phyloP scores from a whole-genome alignment of 2,888 invertebrate species.

The Odontocolon sp. region DNA sequence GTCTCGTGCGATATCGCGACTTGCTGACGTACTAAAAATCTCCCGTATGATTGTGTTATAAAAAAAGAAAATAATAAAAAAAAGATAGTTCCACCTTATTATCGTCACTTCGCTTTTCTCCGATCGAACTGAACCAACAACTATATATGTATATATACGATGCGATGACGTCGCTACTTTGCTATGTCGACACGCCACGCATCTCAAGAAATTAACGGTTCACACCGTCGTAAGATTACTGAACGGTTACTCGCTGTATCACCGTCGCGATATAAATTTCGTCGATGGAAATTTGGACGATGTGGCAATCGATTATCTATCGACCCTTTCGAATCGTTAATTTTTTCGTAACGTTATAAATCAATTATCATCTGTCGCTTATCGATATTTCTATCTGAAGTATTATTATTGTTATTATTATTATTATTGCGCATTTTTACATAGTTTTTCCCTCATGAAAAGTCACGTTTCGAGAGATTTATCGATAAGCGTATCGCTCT shows the following conservation, averaged over 20 bases:
- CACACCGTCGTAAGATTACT: neutral
- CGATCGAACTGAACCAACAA: too few species aligned
- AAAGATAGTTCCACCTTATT: too few species aligned
- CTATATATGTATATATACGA: neutral
- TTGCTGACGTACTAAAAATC: conserved; percentile 3
- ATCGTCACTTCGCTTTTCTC: too few species aligned
- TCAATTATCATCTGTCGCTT: neutral
- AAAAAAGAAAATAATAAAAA: too few species aligned
- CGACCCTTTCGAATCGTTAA: neutral
- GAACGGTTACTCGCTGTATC: neutral
- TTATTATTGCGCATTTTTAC: too few species aligned
- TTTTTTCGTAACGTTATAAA: neutral
- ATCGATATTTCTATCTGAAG: too few species aligned
- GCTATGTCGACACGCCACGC: neutral
- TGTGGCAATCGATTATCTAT: neutral
- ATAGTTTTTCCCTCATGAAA: neutral
- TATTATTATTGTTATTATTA: too few species aligned
- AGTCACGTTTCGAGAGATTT: neutral
- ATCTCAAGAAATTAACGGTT: neutral
- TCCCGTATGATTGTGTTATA: too few species aligned
- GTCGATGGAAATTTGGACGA: neutral
- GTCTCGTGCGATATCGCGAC: neutral
- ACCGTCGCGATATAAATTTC: neutral
- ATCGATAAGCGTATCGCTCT: neutral
- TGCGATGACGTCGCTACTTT: neutral